Evolutionary conservation across 2,113 vertebrate species (phyloP).

Genomic region (Grammomys dolichurus): DNA sequence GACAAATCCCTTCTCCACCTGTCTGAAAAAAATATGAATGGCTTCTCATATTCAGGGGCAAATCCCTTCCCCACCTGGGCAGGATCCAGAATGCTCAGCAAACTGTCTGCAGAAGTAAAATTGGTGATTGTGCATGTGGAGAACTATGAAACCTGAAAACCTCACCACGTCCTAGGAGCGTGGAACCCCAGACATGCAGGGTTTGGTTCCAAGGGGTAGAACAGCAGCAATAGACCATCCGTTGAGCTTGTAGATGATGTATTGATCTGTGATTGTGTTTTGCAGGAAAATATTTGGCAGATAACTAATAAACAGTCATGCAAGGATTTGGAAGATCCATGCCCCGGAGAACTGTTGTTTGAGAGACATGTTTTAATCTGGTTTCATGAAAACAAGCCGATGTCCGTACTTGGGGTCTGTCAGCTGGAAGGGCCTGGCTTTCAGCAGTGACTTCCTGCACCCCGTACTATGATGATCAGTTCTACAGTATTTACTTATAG

Average conservation of each 20-base stretch:
- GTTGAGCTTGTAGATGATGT: not conserved
- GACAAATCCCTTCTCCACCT: constrained; percentile 4
- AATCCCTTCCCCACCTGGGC: not conserved
- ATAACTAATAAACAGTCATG: constrained; percentile 91
- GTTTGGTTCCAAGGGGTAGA: not conserved
- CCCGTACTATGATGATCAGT: constrained; percentile 88
- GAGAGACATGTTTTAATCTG: constrained; percentile 85
- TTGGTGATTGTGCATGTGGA: not conserved
- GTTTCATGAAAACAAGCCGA: constrained; percentile 85
- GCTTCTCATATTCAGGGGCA: not conserved
- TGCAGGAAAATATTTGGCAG: constrained; percentile 98
- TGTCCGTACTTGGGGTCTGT: constrained; percentile 84
- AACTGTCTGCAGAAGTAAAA: not conserved
- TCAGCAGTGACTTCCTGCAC: constrained; percentile 82
- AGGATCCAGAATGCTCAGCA: constrained; percentile 33
- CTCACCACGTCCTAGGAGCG: not conserved
- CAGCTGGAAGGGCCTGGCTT: constrained; percentile 84
- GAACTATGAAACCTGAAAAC: constrained; percentile 7
- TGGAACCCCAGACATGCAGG: too few relatives aligned
- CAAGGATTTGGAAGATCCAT: constrained; percentile 82
- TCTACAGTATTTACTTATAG: constrained; percentile 97
- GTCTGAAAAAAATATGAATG: not conserved
- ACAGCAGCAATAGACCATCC: not conserved
- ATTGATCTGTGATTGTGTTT: constrained; percentile 76
- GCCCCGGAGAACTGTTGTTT: constrained; percentile 82